A percentile compares a stretch with the other conserved stretches of the same genome.
Conservation (phyloP, 2,888 invertebrate genomes). For the Penaeus monodon region DNA sequence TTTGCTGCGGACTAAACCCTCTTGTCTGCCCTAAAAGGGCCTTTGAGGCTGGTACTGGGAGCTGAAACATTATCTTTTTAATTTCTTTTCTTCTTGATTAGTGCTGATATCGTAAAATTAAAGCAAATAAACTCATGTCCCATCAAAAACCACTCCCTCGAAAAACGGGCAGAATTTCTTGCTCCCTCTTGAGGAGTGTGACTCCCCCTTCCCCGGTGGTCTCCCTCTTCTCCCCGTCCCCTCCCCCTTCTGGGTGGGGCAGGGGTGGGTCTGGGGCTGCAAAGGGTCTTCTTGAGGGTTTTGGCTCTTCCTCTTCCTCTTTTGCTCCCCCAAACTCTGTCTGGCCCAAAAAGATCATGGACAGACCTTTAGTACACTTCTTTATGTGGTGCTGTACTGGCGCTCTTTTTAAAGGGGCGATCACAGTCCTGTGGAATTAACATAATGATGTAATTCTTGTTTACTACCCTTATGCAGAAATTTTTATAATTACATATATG, state of each 20-base stretch:
- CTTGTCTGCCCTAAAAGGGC: constrained; percentile 58
- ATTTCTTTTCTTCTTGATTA: neutral
- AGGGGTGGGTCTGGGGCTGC: constrained; percentile 57
- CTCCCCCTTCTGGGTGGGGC: constrained; percentile 37
- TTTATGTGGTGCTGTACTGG: constrained; percentile 62
- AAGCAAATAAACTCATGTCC: neutral
- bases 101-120: neutral
- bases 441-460: neutral
- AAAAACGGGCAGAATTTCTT: constrained; percentile 41
- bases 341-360: constrained; percentile 55
- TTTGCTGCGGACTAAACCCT: constrained; percentile 59
- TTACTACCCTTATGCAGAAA: neutral
- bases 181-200: constrained; percentile 2
- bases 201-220: constrained; percentile 44
- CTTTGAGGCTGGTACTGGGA: constrained; percentile 21
- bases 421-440: constrained; percentile 56
- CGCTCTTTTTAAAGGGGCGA: constrained; percentile 63
- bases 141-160: constrained; percentile 45
- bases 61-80: neutral
- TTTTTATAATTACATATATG: neutral
- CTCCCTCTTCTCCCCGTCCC: constrained; percentile 49
- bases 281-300: constrained; percentile 64
- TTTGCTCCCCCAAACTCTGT: constrained; percentile 27
- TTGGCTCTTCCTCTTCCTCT: constrained; percentile 50
- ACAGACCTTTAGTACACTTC: constrained; percentile 62